phyloP scores from a whole-genome alignment of 2,888 invertebrate genomes.

The Tortrix viridana region DNA sequence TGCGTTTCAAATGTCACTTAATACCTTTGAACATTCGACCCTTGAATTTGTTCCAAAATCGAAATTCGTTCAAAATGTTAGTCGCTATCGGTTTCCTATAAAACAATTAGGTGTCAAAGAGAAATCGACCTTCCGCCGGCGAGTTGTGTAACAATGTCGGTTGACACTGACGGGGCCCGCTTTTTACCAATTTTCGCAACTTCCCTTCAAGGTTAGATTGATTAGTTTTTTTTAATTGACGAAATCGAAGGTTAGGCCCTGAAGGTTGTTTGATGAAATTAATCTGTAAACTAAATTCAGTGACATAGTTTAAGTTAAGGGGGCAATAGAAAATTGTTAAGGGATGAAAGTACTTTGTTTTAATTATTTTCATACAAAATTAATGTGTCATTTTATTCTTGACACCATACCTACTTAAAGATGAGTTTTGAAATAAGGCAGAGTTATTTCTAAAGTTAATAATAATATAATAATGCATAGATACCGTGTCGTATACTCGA shows the following conservation, averaged over 20 bases:
- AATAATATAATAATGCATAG: no score
- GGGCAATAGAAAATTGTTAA: no score
- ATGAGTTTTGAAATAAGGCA: no score
- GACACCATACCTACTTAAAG: no score
- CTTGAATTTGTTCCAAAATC: not conserved
- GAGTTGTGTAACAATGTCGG: conserved; percentile 32
- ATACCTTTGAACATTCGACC: not conserved
- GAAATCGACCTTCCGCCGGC: conserved; percentile 70
- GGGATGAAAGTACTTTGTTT: no score
- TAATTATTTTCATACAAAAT: no score
- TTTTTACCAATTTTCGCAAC: conserved; percentile 71
- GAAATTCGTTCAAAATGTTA: conserved; percentile 22
- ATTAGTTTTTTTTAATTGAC: conserved; percentile 55
- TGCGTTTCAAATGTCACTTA: not conserved
- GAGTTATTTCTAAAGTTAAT: no score
- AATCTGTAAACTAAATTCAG: conserved; percentile 5
- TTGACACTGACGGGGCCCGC: conserved; percentile 50
- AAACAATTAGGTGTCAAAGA: conserved; percentile 55
- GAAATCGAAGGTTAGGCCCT: conserved; percentile 36
- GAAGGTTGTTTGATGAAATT: conserved; percentile 36
- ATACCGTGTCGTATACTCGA: no score
- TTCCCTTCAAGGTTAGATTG: conserved; percentile 67
- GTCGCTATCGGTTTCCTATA: conserved; percentile 32
- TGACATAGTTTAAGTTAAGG: no score
- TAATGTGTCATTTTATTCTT: no score